Base-by-base conservation (phyloP, 2,797 vertebrate genomes). In the Esox lucius region DNA sequence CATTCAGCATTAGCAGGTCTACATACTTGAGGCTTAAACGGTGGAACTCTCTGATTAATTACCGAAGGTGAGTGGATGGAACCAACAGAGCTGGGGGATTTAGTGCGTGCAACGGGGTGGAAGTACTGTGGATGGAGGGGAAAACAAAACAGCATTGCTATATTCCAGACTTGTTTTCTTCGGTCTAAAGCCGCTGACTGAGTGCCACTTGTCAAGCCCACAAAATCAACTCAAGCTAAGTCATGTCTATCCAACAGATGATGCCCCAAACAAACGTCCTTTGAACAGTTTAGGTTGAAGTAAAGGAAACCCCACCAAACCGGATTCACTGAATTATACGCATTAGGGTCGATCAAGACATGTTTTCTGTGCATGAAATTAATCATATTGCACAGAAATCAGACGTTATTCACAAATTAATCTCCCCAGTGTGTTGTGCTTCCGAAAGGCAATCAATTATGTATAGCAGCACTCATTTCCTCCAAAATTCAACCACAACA, bases 41-140 rank as follows among this genome's bases (percentile, higher is more conserved):
- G 9, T 7, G 9, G 39, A 22, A 4, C 46, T 68, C n/a, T 19
- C 35, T 35, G 31, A 31, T 39, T 67, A 33, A 42, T 3, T 28
- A 66, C 9, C 9, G 8, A 17, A 53, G 28, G 48, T 72, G 53
- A 51, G 78, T 85, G 82, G 84, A 81, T 79, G 73, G 71, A 49
- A 77, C 78, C 74, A 71, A 74, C 24, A 24, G 48, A 15, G 31
- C 7, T 39, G 65, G 17, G 7, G 17, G 19, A 35, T 35, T 33
- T 3, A 6, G 16, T 83, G 82, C 78, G 78, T 80, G 84, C 80
- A 83, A 84, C 73, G 73, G 81, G 77, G 76, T 75, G 77, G 87
- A 85, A 81, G 75, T 80, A 80, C 85, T 78, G 75, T 78, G 78
- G 85, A 90, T 91, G 73, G 75, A 87, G 88, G 91, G 87, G 85